Evolutionary conservation across 2,797 vertebrate species (phyloP).

Genomic region (Artibeus lituratus): DNA sequence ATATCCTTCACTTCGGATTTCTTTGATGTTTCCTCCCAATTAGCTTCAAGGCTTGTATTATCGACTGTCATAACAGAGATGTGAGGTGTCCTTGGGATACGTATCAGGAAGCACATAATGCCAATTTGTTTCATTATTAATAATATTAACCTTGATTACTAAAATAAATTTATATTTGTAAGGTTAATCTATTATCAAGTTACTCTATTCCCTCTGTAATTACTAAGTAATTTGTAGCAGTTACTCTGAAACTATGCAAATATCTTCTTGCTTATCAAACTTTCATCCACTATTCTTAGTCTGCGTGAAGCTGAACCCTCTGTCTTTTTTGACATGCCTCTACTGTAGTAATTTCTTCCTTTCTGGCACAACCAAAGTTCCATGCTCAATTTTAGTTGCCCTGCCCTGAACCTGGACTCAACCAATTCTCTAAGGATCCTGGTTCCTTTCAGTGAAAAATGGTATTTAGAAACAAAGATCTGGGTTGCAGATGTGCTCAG

Average conservation of each 20-base stretch:
- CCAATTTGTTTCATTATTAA: background rate
- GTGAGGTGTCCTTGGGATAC: background rate
- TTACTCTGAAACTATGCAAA: background rate
- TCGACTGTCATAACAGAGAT: background rate
- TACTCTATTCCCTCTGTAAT: background rate
- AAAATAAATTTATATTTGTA: background rate
- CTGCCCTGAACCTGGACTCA: background rate
- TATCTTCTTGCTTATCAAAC: background rate
- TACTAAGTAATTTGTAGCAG: background rate
- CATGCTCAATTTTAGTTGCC: background rate
- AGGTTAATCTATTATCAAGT: background rate
- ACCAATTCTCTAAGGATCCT: background rate
- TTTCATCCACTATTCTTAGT: background rate
- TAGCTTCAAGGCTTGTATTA: background rate
- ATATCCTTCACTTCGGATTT: background rate
- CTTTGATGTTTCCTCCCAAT: background rate
- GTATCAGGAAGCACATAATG: background rate
- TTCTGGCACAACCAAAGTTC: background rate
- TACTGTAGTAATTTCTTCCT: background rate
- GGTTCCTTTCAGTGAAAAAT: background rate
- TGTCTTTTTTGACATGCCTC: background rate
- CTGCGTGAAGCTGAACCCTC: background rate
- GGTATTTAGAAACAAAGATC: background rate
- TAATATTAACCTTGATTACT: background rate
- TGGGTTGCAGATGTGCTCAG: background rate